Evolutionary conservation across 2,888 invertebrate genomes (phyloP), one percentile per base, ranked within the genome.

Genomic region (Melikaiella ostensackeni): DNA sequence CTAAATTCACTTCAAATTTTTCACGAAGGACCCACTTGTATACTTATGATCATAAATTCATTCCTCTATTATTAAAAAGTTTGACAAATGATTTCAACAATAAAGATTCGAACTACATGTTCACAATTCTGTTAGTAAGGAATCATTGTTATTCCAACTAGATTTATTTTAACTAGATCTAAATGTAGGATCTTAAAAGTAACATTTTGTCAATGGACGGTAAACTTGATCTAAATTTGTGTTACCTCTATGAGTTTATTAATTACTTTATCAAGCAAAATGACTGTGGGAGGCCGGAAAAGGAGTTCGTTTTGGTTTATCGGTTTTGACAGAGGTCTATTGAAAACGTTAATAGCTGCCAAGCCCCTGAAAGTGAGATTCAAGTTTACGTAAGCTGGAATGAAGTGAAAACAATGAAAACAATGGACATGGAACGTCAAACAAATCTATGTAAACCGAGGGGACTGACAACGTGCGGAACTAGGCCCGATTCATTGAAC

Each of bases 301-400:
- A 70, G 27, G 70, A 70, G 50, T 70, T 70, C n/a, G 70, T 70
- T 70, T 70, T 70, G 70, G 70, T 70, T 70, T 82, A 82, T 83
- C 82, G 81, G 83, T 82, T 83, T 83, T 80, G 83, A 83, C 83
- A 83, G 82, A 82, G 70, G 79, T 83, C 83, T 76, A 83, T 83
- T 83, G 83, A 81, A 81, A 82, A 77, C 82, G 81, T 79, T 83
- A 82, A 83, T 83, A 83, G 83, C 80, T 82, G 82, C 81, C 82
- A 80, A 82, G 80, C 81, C 82, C 82, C 83, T 81, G 82, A 81
- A 82, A 84, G 82, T 82, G 85, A 87, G 87, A 88, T 87, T 82
- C 82, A 85, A 88, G 87, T 88, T 88, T 88, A 85, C 86, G 85
- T 86, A 87, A 88, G 86, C 84, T 84, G 79, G 81, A 86, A 84